Evolutionary conservation across 2,797 vertebrate species (phyloP).

Genomic region (Centropyge bicolor): DNA sequence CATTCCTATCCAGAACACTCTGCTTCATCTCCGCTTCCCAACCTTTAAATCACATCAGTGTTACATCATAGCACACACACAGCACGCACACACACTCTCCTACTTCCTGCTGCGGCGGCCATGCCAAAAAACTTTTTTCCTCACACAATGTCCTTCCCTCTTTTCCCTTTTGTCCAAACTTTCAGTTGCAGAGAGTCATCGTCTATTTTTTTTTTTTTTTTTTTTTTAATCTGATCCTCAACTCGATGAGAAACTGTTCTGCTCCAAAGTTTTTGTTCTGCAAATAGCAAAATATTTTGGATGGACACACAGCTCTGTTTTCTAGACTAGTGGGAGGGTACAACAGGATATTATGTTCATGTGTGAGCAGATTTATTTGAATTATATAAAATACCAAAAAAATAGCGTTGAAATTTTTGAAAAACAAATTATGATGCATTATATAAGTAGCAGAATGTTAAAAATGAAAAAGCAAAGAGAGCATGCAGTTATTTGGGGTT

Average conservation of each 20-base stretch:
- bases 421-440: background rate
- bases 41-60: constrained; percentile 79
- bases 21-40: constrained; percentile 76
- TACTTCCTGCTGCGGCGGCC: constrained; percentile 30
- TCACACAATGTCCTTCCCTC: constrained; percentile 11
- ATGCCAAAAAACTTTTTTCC: constrained; percentile 54
- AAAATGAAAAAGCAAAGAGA: background rate
- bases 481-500: background rate
- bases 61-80: constrained; percentile 71
- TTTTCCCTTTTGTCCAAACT: constrained; percentile 7
- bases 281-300: background rate
- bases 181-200: constrained; percentile 20
- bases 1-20: constrained; percentile 84
- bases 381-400: background rate
- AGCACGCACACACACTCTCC: constrained; percentile 28
- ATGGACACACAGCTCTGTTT: background rate
- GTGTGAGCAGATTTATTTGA: background rate
- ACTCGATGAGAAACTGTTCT: constrained; percentile 2
- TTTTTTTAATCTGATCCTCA: constrained; percentile 13
- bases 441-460: background rate
- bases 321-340: background rate
- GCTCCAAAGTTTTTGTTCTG: background rate
- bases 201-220: background rate
- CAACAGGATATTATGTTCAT: background rate
- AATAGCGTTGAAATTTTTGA: too few relatives aligned